Base-by-base conservation (phyloP, 2,797 vertebrate genomes). In the Cheirogaleus major region DNA sequence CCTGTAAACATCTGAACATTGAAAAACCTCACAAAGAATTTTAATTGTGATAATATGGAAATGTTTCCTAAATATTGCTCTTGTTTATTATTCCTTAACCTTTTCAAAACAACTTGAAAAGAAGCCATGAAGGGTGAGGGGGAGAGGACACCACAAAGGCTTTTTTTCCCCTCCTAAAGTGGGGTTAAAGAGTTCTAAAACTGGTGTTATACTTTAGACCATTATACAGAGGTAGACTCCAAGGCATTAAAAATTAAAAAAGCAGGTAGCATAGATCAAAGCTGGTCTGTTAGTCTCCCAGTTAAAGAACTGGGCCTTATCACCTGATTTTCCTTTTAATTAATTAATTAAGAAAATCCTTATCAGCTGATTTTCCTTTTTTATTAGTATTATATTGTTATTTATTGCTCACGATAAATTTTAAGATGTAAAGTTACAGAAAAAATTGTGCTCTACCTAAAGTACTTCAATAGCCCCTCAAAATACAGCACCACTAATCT, bases 1-100 rank as follows among this genome's bases (percentile, higher is more conserved):
- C 43, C 0, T 48, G 50, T 17, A 92, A 94, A 94, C 22, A 86
- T 50, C 4, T 87, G 35, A 32, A 69, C 30, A 41, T 0, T 92
- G 23, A 48, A 84, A 97, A 89, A n/a, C 18, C 50, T 91, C 59
- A 84, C 18, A 2, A 69, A 89, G 41, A 87, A 50, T 67, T 94
- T 57, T 43, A 91, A 59, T 12, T 92, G 38, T 30, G 5, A 22
- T 27, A 55, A 61, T 20, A 83, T 32, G 9, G 20, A 81, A 76
- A 55, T 12, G 45, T 32, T 50, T 81, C 18, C 67, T 63, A 67
- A 89, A 85, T 15, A 50, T 2, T 41, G 7, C 23, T 57, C 5
- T 23, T 85, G 27, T 38, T 84, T 75, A 30, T 32, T 32, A 23
- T 27, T 27, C 75, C 3, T 30, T 18, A 41, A 73, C 4, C 41